phyloP scores from a whole-genome alignment of 2,797 vertebrate species.

The Clarias fuscus region DNA sequence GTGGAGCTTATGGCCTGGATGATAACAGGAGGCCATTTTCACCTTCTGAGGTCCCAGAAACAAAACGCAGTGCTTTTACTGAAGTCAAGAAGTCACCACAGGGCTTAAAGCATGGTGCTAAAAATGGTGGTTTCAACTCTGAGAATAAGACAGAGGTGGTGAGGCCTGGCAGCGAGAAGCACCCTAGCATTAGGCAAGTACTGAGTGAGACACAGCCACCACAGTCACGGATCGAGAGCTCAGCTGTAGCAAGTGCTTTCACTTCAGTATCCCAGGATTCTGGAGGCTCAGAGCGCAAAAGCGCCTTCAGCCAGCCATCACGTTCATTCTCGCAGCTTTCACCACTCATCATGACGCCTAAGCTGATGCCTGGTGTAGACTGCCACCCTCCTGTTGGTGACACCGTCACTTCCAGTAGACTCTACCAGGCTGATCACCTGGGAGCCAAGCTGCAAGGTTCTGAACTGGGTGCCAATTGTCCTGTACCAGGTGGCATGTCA shows the following conservation, averaged over 20 bases:
- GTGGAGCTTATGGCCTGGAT: slow-evolving; percentile 82
- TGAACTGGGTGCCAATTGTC: slow-evolving; percentile 78
- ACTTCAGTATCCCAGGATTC: slow-evolving; percentile 80
- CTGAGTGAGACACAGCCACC: slow-evolving; percentile 79
- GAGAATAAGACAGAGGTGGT: slow-evolving; percentile 80
- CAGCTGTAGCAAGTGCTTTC: slow-evolving; percentile 82
- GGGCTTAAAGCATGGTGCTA: slow-evolving; percentile 72
- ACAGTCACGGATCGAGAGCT: slow-evolving; percentile 66
- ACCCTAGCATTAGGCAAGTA: slow-evolving; percentile 76
- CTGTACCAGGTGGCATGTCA: slow-evolving; percentile 76
- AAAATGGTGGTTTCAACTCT: slow-evolving; percentile 70
- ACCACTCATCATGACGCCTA: slow-evolving; percentile 86
- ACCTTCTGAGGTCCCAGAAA: slow-evolving; percentile 75
- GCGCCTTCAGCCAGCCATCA: slow-evolving; percentile 91
- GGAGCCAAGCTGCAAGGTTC: slow-evolving; percentile 86
- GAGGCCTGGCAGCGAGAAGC: slow-evolving; percentile 73
- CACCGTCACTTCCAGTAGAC: slow-evolving; percentile 81
- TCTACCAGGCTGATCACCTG: slow-evolving; percentile 85
- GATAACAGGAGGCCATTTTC: slow-evolving; percentile 82
- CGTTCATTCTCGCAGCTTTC: slow-evolving; percentile 84
- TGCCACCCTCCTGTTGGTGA: slow-evolving; percentile 81
- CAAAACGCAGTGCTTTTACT: slow-evolving; percentile 93
- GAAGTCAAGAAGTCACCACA: slow-evolving; percentile 88
- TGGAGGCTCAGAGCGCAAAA: slow-evolving; percentile 80
- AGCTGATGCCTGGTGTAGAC: slow-evolving; percentile 79